Evolutionary conservation across 2,888 invertebrate species (phyloP), one percentile per base, ranked within the genome.

Genomic region (Amphimallon solstitiale): DNA sequence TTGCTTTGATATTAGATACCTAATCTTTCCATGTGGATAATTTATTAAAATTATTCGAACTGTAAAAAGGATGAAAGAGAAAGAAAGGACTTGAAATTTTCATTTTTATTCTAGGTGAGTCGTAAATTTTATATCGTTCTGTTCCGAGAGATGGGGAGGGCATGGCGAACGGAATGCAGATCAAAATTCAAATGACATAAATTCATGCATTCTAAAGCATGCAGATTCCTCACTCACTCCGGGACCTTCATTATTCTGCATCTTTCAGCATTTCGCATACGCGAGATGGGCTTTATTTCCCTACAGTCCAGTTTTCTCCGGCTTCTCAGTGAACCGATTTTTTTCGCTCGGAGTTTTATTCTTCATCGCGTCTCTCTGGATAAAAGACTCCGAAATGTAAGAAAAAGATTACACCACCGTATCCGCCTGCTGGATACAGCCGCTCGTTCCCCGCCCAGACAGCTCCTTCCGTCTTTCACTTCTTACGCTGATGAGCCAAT

Each of bases 121-220:
- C 62, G 49, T 62, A 62, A 62, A 62, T 51, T 62, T 49, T 49
- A 62, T 62, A 49, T 62, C 49, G 40, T 51, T 51, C 62, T 62
- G 63, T 64, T 64, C 48, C 54, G 17, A 64, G 34, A 64, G 34
- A 21, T 35, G 64, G 54, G 40, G 54, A 45, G 19, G 40, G 54
- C 54, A 17, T 23, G 29, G 51, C 40, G 60, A 63, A 66, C 38
- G 43, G 56, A 43, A 59, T 59, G 56, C 56, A 59, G 67, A 70
- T 70, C 70, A 67, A 68, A 71, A 71, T 71, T 71, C 68, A 70
- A 71, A 71, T 70, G 66, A 77, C 73, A 75, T 79, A 79, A 80
- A 80, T 79, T 81, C 81, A 80, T 82, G 79, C 79, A 81, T 80
- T 79, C 75, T 77, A 79, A 79, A 79, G 77, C 76, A 78, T 79